Evolutionary conservation across 2,797 vertebrate species (phyloP).

Genomic region (Galagoides demidoff): DNA sequence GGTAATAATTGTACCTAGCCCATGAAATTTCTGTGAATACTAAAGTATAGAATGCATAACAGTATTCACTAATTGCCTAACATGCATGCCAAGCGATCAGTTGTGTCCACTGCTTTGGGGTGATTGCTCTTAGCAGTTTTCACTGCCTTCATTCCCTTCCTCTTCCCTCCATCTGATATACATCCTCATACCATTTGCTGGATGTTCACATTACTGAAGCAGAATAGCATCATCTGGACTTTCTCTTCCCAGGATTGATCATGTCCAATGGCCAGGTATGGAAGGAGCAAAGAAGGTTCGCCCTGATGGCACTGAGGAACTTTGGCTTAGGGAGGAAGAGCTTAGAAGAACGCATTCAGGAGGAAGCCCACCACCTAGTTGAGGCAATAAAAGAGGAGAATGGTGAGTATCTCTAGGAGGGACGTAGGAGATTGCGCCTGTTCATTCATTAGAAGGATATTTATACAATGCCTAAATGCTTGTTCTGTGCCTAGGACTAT

Average conservation of each 20-base stretch:
- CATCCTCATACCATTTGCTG: not conserved
- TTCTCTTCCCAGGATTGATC: constrained; percentile 64
- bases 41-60: not conserved
- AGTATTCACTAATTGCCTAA: not conserved
- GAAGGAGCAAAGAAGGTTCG: constrained; percentile 89
- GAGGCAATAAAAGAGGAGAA: constrained; percentile 79
- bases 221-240: not conserved
- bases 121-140: not conserved
- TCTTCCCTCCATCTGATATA: not conserved
- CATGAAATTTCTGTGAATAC: not conserved
- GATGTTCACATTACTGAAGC: not conserved
- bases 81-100: not conserved
- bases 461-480: not conserved
- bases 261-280: constrained; percentile 82
- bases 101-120: not conserved
- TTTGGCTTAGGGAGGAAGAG: constrained; percentile 89
- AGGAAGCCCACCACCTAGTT: constrained; percentile 81
- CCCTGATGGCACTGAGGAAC: constrained; percentile 85
- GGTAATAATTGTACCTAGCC: not conserved
- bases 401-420: constrained; percentile 77
- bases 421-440: not conserved
- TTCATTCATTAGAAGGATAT: not conserved
- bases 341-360: constrained; percentile 86
- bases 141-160: not conserved
- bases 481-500: not conserved